Conservation (phyloP, 2,113 vertebrate genomes). For the Chamaea fasciata region DNA sequence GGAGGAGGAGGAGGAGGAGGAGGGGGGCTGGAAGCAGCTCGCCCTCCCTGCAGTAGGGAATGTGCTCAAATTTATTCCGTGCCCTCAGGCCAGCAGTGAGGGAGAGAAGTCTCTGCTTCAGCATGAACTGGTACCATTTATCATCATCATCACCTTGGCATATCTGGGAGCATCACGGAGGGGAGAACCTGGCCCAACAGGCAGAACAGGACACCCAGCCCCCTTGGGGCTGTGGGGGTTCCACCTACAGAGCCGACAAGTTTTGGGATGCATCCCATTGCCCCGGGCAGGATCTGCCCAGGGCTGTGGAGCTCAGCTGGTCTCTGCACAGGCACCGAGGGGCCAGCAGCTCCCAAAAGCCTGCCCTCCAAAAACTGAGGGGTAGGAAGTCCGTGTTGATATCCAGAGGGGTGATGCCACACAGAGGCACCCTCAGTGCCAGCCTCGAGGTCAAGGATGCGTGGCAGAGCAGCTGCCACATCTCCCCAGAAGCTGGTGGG, state of each 20-base stretch:
- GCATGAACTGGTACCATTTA: background rate
- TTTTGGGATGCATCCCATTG: background rate
- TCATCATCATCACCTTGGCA: background rate
- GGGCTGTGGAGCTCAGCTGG: background rate
- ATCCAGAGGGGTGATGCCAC: background rate
- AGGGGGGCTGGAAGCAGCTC: background rate
- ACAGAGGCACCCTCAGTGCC: background rate
- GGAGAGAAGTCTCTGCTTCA: constrained; percentile 10
- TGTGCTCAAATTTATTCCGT: background rate
- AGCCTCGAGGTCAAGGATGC: fast-evolving
- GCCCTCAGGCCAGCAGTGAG: background rate
- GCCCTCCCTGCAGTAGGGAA: background rate
- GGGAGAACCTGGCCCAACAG: constrained; percentile 2
- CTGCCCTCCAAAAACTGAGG: background rate
- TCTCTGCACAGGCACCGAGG: background rate
- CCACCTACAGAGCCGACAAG: background rate
- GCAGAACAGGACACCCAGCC: background rate
- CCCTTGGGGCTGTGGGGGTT: background rate
- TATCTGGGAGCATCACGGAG: background rate
- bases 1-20: background rate
- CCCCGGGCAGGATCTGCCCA: background rate
- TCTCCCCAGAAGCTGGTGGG: background rate
- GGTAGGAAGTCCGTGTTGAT: fast-evolving
- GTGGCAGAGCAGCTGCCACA: background rate
- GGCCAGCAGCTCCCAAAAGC: background rate